Conservation (phyloP, 2,797 vertebrate species). For the Alca torda region DNA sequence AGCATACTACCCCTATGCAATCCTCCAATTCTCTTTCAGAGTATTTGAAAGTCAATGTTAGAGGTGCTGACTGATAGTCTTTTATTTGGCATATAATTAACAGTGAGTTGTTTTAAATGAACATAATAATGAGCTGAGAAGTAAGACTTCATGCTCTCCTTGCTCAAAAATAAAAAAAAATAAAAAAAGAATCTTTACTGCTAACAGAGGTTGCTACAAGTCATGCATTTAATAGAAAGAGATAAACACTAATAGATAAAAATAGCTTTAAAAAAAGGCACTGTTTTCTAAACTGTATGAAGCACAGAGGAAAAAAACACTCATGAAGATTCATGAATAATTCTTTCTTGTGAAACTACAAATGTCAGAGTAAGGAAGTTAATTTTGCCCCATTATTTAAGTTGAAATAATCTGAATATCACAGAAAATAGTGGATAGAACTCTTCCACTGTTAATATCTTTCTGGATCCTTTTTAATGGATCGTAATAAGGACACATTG, state of each 20-base stretch:
- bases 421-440: not conserved
- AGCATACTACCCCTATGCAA: not conserved
- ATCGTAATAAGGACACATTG: not conserved
- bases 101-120: not conserved
- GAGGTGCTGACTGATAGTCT: not conserved
- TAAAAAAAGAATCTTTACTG: not conserved
- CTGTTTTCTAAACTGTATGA: not conserved
- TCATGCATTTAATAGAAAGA: not conserved
- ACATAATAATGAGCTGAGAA: not conserved
- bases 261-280: not conserved
- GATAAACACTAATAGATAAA: not conserved
- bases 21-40: not conserved
- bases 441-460: not conserved
- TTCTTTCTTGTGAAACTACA: not conserved
- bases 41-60: not conserved
- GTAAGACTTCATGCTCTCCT: not conserved
- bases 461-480: not conserved
- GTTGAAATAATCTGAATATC: not conserved
- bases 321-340: not conserved
- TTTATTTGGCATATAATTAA: not conserved
- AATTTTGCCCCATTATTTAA: not conserved
- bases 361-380: not conserved
- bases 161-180: not conserved
- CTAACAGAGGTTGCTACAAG: not conserved
- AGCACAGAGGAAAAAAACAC: not conserved